A percentile compares a stretch with the other conserved stretches of the same genome.
These are phyloP conservation scores for Drosophila koepferae DNA, from an alignment of 2,888 invertebrate genomes.

Conservation along the genomic window DNA sequence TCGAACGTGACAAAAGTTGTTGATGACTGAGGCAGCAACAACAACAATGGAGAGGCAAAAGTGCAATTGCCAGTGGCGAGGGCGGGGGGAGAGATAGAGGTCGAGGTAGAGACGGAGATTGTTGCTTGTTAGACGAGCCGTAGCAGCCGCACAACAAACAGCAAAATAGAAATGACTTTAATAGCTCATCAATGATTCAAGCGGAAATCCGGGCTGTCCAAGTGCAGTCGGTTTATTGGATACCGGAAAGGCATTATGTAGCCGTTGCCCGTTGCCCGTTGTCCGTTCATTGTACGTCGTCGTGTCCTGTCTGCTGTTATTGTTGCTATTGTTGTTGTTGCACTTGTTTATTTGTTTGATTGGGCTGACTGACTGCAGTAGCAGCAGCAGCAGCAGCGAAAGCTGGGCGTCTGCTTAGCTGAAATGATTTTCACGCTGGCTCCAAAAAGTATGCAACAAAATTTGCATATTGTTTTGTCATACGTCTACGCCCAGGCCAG, in stretches of 20 bases:
- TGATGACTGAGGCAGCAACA: constrained; percentile 45
- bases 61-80: neutral
- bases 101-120: neutral
- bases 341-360: constrained; percentile 67
- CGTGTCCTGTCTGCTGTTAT: constrained; percentile 7
- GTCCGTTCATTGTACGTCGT: neutral
- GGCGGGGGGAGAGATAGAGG: neutral
- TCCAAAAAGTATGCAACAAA: constrained; percentile 77
- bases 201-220: constrained; percentile 85
- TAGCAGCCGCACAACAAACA: constrained; percentile 66
- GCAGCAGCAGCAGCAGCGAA: neutral
- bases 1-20: constrained; percentile 60
- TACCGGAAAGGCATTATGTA: constrained; percentile 83
- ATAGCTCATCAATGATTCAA: constrained; percentile 85
- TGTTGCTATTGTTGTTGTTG: constrained; percentile 19
- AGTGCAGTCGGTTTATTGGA: constrained; percentile 84
- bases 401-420: constrained; percentile 66
- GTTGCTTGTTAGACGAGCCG: constrained; percentile 22
- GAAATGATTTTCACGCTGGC: constrained; percentile 80
- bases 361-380: constrained; percentile 47
- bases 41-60: neutral
- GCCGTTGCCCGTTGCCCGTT: constrained; percentile 30
- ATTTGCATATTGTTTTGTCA: constrained; percentile 77
- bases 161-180: constrained; percentile 83
- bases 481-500: constrained; percentile 19